Evolutionary conservation across 2,797 vertebrate species (phyloP), one percentile per base, ranked within the genome.

Genomic region (Bucorvus abyssinicus): DNA sequence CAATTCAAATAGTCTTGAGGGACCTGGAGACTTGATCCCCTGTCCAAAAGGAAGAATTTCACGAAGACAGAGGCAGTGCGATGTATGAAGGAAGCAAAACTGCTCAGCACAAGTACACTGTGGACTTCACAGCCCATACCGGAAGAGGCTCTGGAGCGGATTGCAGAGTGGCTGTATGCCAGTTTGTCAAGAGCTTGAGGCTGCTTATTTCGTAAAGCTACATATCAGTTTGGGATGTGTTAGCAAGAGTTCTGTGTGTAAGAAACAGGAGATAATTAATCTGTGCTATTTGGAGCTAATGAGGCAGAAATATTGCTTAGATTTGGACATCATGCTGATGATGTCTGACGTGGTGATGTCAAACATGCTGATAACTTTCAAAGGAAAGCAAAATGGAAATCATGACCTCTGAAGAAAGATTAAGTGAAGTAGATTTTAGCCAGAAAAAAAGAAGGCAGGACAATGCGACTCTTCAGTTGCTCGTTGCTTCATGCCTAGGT

Each of bases 211-310:
- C 47, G 9, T 32, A 53, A 75, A 71, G 61, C 14, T 38, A 15
- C 24, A 5, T 53, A 57, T 81, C 32, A 3, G 65, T 75, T 80
- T 0, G 14, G 70, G 67, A 34, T 55, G 45, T 50, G 53, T 57
- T 81, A 84, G 52, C 53, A 77, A 70, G 59, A 64, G 44, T 59
- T 57, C 36, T 70, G 47, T 52, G 1, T 87, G 55, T 82, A 44
- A 89, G 87, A 79, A 93, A 42, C 26, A n/a, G 64, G 68, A 94
- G 81, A 47, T 70, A 85, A 94, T 94, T 93, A 89, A 90, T 89
- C 52, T 87, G 59, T 92, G 56, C 71, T 83, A 7, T 87, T 93
- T 85, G 64, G 56, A 63, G 60, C 71, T 93, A 95, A 94, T 36
- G 56, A 96, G 79, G 75, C 89, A 91, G 78, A 83, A 77, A 49